Conservation (phyloP, 2,113 vertebrate species). For the Taurulus bubalis region DNA sequence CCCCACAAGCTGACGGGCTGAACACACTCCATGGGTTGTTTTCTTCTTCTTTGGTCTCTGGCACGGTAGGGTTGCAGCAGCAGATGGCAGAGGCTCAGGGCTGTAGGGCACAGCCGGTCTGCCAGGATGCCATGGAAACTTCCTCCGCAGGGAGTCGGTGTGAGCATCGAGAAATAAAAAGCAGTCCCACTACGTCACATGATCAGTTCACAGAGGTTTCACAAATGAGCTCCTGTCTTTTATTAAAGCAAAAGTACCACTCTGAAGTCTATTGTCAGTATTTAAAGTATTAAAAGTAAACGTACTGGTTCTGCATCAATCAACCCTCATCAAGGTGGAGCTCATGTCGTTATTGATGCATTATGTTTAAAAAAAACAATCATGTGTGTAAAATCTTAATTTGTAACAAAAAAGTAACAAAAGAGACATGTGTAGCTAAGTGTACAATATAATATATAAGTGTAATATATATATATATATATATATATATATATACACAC, state of each 20-base stretch:
- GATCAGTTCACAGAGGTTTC: background rate
- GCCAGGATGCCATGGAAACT: slow-evolving; percentile 77
- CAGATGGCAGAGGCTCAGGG: slow-evolving; percentile 77
- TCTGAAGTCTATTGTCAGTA: background rate
- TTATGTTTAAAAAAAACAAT: background rate
- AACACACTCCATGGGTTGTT: slow-evolving; percentile 26
- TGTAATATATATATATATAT: too few relatives aligned
- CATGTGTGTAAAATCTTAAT: too few relatives aligned
- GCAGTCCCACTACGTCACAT: too few relatives aligned
- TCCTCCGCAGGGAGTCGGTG: slow-evolving; percentile 59
- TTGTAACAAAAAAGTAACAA: background rate
- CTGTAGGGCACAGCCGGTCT: slow-evolving; percentile 70
- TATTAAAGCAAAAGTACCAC: background rate
- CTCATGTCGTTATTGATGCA: background rate
- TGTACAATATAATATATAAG: background rate
- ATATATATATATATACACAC: too few relatives aligned
- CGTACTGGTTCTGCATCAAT: background rate
- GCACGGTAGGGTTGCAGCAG: slow-evolving; percentile 48
- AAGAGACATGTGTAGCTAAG: background rate
- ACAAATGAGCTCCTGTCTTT: background rate
- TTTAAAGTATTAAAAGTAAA: background rate
- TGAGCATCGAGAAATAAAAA: too few relatives aligned
- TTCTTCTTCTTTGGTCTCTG: slow-evolving; percentile 45
- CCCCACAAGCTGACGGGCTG: slow-evolving; percentile 57
- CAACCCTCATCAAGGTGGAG: background rate